Percentiles rank a stretch among this genome's conserved stretches.
These are phyloP conservation scores for Hippopotamus amphibius DNA, from an alignment of 2,113 vertebrate genomes.

Conservation along the genomic window DNA sequence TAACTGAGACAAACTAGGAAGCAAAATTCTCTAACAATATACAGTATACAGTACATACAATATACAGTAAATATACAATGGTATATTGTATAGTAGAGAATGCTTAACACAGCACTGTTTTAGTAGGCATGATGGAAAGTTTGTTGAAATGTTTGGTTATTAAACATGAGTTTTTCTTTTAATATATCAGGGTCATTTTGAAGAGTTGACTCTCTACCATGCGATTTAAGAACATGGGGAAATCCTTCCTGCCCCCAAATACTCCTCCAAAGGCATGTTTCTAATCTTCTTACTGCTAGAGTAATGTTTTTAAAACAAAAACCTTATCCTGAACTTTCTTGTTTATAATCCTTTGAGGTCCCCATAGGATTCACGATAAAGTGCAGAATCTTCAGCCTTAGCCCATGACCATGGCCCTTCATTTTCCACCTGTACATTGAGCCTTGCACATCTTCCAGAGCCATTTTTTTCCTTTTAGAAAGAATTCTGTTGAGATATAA, in stretches of 20 bases:
- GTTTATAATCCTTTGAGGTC: background rate
- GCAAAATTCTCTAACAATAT: conserved; percentile 20
- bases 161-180: background rate
- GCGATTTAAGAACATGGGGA: background rate
- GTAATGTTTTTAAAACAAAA: background rate
- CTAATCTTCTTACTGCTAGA: background rate
- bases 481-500: too few species aligned
- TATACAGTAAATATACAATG: background rate
- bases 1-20: conserved; percentile 51
- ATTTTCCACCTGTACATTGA: background rate
- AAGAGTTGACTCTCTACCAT: background rate
- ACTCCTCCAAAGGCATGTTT: background rate
- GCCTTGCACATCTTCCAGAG: background rate
- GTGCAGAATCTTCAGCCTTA: background rate
- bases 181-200: conserved; percentile 7
- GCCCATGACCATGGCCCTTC: background rate
- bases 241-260: background rate
- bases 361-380: background rate
- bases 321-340: background rate
- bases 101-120: background rate
- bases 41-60: background rate
- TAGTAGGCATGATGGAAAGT: background rate
- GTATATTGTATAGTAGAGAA: background rate
- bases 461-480: background rate
- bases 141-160: conserved; percentile 9